Evolutionary conservation across 1,140 invertebrate species (phyloP), one percentile per base, ranked within the genome.

Genomic region (Tachypleus tridentatus): DNA sequence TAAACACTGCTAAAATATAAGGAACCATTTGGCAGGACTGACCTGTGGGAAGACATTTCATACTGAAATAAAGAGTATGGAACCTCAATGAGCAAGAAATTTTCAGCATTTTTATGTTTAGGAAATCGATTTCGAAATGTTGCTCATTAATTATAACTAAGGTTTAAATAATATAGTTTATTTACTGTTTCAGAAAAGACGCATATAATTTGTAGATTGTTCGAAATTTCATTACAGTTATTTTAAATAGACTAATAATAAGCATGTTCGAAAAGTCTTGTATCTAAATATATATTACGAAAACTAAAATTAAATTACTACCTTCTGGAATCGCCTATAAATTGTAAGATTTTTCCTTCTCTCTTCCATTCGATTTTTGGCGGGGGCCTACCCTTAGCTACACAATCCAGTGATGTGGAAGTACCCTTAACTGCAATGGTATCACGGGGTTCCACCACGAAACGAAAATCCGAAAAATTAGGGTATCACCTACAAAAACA

Each of bases 11-110:
- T 84, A 68, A 91, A 85, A 74, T 86, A 84, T 65, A 92, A 76
- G 9, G 88, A 91, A 47, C 88, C 88, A 77, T 91, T 91, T 61
- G 80, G 77, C 67, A 89, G 76, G 74, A 87, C 83, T 62, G 82
- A 84, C 72, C 87, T 88, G 73, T 83, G 83, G 80, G 72, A 57
- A 4, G 83, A 54, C 51, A 64, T 57, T 0, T 4, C 7, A 53
- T 48, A 10, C 48, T 62, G 9, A 6, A 11, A 9, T 10, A 49
- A 4, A 49, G 49, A 10, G 8, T 8, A 60, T 60, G 49, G 10
- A 8, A 8, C 7, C 51, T 9, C 49, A n/a, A 8, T 60, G 11
- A 49, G 4, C 7, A 5, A 48, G 4, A 10, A 60, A 8, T 10
- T 49, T 60, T 29, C 29, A 0, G 29, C 29, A 29, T 29, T 29